Conservation (phyloP, 2,888 invertebrate species). For the Brachypterus glaber region DNA sequence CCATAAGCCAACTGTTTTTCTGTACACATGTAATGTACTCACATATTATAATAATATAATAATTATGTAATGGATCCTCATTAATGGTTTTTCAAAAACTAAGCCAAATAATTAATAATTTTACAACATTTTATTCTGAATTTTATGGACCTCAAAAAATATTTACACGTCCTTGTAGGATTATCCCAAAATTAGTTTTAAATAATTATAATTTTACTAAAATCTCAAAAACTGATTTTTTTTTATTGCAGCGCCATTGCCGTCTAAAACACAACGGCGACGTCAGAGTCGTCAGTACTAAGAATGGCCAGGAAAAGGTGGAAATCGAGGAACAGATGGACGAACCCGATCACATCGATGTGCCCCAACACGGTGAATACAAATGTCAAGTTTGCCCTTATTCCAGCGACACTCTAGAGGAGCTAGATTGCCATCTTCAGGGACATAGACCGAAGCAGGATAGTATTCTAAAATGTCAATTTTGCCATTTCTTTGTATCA, state of each 20-base stretch:
- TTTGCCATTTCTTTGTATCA: constrained; percentile 70
- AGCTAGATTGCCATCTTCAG: constrained; percentile 54
- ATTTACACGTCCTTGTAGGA: too few relatives aligned
- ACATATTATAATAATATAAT: too few relatives aligned
- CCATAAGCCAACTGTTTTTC: too few relatives aligned
- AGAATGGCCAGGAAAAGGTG: constrained; percentile 45
- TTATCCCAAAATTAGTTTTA: too few relatives aligned
- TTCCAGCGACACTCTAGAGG: constrained; percentile 48
- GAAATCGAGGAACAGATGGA: constrained; percentile 36
- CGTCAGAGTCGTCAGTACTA: constrained; percentile 54
- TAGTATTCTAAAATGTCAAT: constrained; percentile 67
- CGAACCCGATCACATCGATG: constrained; percentile 37
- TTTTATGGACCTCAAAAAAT: too few relatives aligned
- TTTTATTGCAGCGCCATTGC: constrained; percentile 58
- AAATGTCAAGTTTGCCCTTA: constrained; percentile 67
- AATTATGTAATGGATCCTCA: too few relatives aligned
- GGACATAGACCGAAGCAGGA: constrained; percentile 60
- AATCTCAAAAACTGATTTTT: too few relatives aligned
- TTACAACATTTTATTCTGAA: too few relatives aligned
- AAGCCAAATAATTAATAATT: too few relatives aligned
- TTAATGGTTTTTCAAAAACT: too few relatives aligned
- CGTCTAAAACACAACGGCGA: constrained; percentile 69
- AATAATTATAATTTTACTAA: too few relatives aligned
- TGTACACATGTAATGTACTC: too few relatives aligned
- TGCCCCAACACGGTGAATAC: constrained; percentile 35